phyloP scores from a whole-genome alignment of 2,797 vertebrate genomes.

The Enteromius argenteus region DNA sequence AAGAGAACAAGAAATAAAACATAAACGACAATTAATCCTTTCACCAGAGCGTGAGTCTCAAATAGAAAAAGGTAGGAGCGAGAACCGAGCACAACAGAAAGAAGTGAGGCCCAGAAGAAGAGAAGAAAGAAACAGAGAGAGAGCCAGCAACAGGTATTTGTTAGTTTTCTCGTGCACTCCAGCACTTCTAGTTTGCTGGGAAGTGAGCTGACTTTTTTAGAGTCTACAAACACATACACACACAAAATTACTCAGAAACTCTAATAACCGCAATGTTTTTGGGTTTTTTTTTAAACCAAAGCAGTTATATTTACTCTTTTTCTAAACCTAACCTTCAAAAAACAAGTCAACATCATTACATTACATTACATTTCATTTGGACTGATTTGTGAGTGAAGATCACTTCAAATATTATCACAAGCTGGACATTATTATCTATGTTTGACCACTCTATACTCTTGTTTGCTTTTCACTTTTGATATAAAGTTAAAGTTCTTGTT shows the following conservation, averaged over 20 bases:
- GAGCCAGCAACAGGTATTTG: conserved; percentile 81
- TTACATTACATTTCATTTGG: background rate
- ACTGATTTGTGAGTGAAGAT: background rate
- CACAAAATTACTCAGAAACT: background rate
- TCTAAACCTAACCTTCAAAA: background rate
- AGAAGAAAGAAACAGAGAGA: background rate
- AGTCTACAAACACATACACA: conserved; percentile 7
- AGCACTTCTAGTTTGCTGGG: conserved; percentile 34
- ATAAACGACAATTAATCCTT: conserved; percentile 83
- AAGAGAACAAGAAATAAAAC: conserved; percentile 84
- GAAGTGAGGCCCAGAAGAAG: conserved; percentile 29
- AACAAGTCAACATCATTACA: background rate
- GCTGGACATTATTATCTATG: background rate
- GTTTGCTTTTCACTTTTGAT: background rate
- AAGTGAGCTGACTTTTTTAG: conserved; percentile 47
- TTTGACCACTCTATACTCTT: background rate
- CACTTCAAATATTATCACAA: conserved; percentile 1
- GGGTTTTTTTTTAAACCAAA: background rate
- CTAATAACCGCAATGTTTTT: background rate
- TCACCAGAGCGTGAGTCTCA: conserved; percentile 76
- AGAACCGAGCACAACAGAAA: conserved; percentile 39
- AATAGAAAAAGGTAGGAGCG: conserved; percentile 75
- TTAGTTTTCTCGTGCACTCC: conserved; percentile 58
- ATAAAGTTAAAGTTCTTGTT: background rate
- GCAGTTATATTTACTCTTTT: background rate